These are phyloP conservation scores for Laticauda colubrina DNA, from an alignment of 2,113 vertebrate genomes.

Conservation along the genomic window DNA sequence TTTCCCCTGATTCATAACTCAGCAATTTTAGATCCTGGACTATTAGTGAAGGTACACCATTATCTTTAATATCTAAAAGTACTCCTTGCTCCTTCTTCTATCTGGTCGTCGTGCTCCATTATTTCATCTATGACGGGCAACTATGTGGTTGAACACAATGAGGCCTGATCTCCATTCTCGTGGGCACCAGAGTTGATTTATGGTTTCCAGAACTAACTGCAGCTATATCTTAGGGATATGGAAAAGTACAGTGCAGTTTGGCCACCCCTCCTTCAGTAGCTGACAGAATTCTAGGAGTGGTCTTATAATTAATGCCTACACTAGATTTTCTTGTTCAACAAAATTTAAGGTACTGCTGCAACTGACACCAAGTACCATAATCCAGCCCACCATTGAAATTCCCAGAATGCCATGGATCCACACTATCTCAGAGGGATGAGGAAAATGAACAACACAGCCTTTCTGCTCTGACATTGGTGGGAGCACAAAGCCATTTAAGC, in stretches of 20 bases:
- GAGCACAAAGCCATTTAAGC: neutral
- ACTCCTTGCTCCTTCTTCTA: neutral
- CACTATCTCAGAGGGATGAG: neutral
- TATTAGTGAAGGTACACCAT: neutral
- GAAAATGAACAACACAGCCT: neutral
- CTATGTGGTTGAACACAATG: neutral
- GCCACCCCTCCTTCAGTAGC: neutral
- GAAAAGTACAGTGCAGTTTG: no score
- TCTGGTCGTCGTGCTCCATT: neutral
- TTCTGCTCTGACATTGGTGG: neutral
- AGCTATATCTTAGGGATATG: neutral
- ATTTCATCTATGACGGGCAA: neutral
- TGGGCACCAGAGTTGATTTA: neutral
- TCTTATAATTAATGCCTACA: neutral
- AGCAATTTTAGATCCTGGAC: neutral
- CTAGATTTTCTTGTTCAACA: neutral
- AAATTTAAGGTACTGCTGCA: neutral
- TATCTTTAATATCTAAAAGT: neutral
- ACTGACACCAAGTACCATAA: neutral
- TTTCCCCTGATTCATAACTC: neutral
- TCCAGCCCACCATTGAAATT: neutral
- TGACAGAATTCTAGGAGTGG: neutral
- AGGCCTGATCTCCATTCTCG: neutral
- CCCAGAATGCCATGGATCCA: neutral
- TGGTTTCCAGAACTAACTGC: neutral